Percentiles rank a stretch among this genome's conserved stretches.
Conservation (phyloP, 2,113 vertebrate species). For the Bos taurus region DNA sequence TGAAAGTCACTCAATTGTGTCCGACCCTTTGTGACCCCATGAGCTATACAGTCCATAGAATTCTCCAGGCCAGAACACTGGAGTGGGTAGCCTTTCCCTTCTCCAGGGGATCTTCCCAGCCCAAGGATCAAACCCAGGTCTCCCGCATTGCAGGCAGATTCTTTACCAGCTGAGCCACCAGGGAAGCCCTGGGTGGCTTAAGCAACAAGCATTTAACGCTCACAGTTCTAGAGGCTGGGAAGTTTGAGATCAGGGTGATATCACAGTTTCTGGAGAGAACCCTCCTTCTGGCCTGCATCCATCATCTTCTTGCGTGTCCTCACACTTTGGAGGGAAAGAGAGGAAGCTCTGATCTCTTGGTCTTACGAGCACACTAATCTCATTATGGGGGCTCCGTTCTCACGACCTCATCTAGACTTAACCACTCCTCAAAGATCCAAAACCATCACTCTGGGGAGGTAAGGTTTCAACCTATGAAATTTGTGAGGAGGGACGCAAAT, state of each 20-base stretch:
- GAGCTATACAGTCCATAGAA: background rate
- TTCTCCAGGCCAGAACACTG: background rate
- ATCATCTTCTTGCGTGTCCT: background rate
- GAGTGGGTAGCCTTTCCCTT: background rate
- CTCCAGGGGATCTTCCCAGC: background rate
- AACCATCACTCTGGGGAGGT: background rate
- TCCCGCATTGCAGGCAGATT: fast-evolving
- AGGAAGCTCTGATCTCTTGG: background rate
- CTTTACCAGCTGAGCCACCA: background rate
- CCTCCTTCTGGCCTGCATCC: background rate
- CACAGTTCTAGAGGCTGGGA: background rate
- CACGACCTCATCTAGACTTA: background rate
- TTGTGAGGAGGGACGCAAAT: background rate
- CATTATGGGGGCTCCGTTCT: background rate
- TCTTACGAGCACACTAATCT: background rate
- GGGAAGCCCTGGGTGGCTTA: background rate
- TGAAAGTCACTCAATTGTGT: background rate
- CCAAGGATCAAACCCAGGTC: background rate
- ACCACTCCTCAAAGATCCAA: background rate
- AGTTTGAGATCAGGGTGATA: background rate
- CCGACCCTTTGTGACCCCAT: background rate
- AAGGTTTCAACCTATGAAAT: background rate
- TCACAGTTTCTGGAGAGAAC: no score
- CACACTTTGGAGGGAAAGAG: background rate
- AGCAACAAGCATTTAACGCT: background rate